phyloP scores from a whole-genome alignment of 2,888 invertebrate species.

The Schizaphis graminum region DNA sequence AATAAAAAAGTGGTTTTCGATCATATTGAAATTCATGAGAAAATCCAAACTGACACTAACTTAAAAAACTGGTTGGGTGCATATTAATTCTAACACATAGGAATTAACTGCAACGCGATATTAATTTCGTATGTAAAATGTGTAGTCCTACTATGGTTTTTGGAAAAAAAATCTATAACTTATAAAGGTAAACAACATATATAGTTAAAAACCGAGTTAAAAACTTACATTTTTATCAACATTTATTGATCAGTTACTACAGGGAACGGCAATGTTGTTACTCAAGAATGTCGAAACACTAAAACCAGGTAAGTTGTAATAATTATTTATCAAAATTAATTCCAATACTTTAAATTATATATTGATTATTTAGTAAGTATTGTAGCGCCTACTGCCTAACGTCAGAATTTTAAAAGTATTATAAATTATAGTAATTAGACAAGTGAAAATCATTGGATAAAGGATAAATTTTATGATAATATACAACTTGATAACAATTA shows the following conservation, averaged over 20 bases:
- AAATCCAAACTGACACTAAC: no score
- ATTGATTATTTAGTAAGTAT: not conserved
- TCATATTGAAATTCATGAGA: not conserved
- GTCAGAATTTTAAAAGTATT: not conserved
- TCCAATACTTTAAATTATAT: not conserved
- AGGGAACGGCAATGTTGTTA: not conserved
- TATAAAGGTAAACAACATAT: not conserved
- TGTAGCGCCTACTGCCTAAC: not conserved
- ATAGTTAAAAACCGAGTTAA: not conserved
- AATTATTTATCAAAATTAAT: not conserved
- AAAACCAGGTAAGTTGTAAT: not conserved
- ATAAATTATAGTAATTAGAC: not conserved
- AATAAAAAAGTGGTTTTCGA: conserved; percentile 37
- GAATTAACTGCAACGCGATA: not conserved
- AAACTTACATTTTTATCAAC: not conserved
- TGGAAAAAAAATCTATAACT: not conserved
- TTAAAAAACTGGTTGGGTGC: conserved; percentile 41
- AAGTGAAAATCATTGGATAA: not conserved
- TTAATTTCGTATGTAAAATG: not conserved
- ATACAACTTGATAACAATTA: not conserved
- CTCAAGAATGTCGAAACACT: not conserved
- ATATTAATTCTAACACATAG: conserved; percentile 5
- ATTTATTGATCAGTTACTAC: not conserved
- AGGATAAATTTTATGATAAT: not conserved
- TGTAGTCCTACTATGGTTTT: not conserved